Evolutionary conservation across 2,797 vertebrate genomes (phyloP).

Genomic region (Sebastes steindachneri): DNA sequence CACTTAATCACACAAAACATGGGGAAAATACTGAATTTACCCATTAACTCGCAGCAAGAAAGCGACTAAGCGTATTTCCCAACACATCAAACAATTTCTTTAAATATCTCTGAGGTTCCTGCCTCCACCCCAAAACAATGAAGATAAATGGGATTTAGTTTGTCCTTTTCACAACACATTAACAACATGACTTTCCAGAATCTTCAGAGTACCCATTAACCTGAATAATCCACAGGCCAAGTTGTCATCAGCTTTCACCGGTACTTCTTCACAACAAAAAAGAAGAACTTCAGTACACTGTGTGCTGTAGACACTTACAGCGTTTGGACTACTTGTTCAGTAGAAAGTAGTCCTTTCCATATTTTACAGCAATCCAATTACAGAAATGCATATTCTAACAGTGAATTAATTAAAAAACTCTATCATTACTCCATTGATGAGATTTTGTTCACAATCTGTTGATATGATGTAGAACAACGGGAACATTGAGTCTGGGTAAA

Average conservation of each 20-base stretch:
- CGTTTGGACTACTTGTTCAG: neutral
- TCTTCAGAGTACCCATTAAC: no score
- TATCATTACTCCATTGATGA: neutral
- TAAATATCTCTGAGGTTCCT: no score
- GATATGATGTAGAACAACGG: neutral
- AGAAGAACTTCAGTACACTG: no score
- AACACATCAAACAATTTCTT: no score
- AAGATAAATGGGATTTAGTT: neutral
- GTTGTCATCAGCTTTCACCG: neutral
- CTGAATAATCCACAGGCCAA: neutral
- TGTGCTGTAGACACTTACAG: neutral
- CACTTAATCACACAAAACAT: no score
- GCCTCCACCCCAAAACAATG: no score
- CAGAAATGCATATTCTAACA: neutral
- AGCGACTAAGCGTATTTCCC: no score
- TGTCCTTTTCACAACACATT: neutral
- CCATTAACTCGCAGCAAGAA: no score
- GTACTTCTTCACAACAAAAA: neutral
- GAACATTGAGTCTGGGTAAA: neutral
- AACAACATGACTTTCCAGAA: neutral
- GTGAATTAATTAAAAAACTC: neutral
- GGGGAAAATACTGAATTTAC: no score
- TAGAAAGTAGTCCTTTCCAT: neutral
- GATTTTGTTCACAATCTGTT: neutral
- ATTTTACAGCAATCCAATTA: neutral